Evolutionary conservation across 2,113 vertebrate species (phyloP).

Genomic region (Hoplias malabaricus): DNA sequence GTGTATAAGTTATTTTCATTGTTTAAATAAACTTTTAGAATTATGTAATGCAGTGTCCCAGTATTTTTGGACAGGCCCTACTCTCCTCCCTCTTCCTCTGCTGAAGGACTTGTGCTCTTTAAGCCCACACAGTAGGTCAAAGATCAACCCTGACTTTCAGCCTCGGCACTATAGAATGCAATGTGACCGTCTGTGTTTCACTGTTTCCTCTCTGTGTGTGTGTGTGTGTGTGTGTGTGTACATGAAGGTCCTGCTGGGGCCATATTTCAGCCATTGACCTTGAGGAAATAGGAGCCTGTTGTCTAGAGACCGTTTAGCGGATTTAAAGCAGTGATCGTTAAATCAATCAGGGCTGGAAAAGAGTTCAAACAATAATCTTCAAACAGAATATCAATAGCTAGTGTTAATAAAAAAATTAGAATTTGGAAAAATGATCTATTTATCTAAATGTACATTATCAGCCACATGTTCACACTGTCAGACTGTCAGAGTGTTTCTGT

Average conservation of each 20-base stretch:
- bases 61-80: not conserved
- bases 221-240: not conserved
- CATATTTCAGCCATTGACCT: conserved; percentile 5
- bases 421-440: too few relatives aligned
- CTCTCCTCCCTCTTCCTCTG: not conserved
- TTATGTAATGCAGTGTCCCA: not conserved
- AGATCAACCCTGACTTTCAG: not conserved
- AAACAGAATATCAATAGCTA: not conserved
- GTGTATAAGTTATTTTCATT: not conserved
- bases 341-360: conserved; percentile 21
- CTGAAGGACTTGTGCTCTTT: not conserved
- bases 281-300: not conserved
- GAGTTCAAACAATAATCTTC: not conserved
- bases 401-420: not conserved
- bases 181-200: conserved; percentile 16
- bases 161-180: not conserved
- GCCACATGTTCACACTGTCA: too few relatives aligned
- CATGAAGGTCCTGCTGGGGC: not conserved
- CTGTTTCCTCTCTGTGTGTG: not conserved
- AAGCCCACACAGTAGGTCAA: not conserved
- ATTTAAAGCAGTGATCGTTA: conserved; percentile 6
- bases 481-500: too few relatives aligned
- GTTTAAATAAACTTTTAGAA: not conserved
- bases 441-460: too few relatives aligned
- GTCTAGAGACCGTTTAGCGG: not conserved